Evolutionary conservation across 1,140 invertebrate species (phyloP).

Genomic region (Eubasilissa regina): DNA sequence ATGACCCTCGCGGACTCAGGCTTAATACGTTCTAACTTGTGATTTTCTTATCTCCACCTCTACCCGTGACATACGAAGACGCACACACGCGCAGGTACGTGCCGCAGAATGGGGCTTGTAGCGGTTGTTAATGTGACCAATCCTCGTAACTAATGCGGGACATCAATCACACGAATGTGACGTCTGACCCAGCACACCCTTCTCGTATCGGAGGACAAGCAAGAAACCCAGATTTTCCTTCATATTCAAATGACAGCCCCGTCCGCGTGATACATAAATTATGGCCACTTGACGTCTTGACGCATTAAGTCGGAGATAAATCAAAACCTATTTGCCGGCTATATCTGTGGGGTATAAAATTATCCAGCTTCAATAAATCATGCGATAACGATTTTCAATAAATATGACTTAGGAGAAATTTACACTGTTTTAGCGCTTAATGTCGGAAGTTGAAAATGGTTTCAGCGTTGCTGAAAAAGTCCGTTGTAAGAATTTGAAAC

Average conservation of each 20-base stretch:
- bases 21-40: neutral
- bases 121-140: slow-evolving; percentile 53
- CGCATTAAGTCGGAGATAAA: slow-evolving; percentile 38
- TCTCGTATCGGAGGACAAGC: slow-evolving; percentile 16
- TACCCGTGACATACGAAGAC: neutral
- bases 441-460: neutral
- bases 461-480: no score
- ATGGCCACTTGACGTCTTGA: slow-evolving; percentile 38
- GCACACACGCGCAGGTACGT: slow-evolving; percentile 7
- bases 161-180: slow-evolving; percentile 56
- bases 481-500: no score
- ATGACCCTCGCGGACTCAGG: neutral
- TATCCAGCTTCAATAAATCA: slow-evolving; percentile 15
- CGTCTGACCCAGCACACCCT: slow-evolving; percentile 42
- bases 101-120: slow-evolving; percentile 11
- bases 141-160: slow-evolving; percentile 52
- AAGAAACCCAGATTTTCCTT: slow-evolving; percentile 39
- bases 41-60: slow-evolving; percentile 4
- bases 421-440: slow-evolving; percentile 5
- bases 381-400: slow-evolving; percentile 21
- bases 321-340: slow-evolving; percentile 30
- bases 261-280: slow-evolving; percentile 43
- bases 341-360: slow-evolving; percentile 34
- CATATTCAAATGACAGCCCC: slow-evolving; percentile 40
- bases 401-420: slow-evolving; percentile 20